Percentiles rank a stretch among this genome's conserved stretches.
Evolutionary conservation across 2,797 vertebrate genomes (phyloP).

Genomic region (Mus caroli): DNA sequence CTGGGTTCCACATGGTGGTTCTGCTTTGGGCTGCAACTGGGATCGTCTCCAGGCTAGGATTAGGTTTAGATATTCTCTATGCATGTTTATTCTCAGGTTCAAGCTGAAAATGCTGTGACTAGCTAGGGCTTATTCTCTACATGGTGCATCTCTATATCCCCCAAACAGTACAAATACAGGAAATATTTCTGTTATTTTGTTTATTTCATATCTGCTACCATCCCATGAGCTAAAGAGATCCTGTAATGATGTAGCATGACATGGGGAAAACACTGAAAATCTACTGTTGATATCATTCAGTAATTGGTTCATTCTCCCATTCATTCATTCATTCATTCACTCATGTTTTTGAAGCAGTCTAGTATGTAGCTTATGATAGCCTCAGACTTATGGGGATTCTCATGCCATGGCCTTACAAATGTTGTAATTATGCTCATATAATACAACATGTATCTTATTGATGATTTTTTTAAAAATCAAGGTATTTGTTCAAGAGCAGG

Average conservation of each 20-base stretch:
- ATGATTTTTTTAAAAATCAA: not conserved
- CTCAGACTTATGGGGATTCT: not conserved
- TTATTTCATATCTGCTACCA: not conserved
- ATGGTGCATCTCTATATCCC: not conserved
- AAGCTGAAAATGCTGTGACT: not conserved
- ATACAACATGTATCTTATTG: not conserved
- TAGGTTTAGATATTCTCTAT: not conserved
- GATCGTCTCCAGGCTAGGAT: conserved; percentile 26
- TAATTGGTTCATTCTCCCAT: not conserved
- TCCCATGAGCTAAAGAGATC: not conserved
- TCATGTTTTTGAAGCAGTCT: not conserved
- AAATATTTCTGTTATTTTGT: not conserved
- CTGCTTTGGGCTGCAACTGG: not conserved
- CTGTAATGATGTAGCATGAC: not conserved
- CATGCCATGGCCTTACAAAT: not conserved
- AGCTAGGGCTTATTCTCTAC: not conserved
- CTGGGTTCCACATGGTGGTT: not conserved
- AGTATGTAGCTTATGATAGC: not conserved
- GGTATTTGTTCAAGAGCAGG: not conserved
- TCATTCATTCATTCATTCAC: not conserved
- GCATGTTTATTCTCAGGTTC: not conserved
- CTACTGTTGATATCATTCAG: not conserved
- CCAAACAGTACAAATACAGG: not conserved
- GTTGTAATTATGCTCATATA: not conserved
- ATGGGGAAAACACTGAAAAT: not conserved